A percentile compares a stretch with the other conserved stretches of the same genome.
Evolutionary conservation across 64 coral and sea anemone genomes (phyloP).

Genomic region (Orbicella faveolata): DNA sequence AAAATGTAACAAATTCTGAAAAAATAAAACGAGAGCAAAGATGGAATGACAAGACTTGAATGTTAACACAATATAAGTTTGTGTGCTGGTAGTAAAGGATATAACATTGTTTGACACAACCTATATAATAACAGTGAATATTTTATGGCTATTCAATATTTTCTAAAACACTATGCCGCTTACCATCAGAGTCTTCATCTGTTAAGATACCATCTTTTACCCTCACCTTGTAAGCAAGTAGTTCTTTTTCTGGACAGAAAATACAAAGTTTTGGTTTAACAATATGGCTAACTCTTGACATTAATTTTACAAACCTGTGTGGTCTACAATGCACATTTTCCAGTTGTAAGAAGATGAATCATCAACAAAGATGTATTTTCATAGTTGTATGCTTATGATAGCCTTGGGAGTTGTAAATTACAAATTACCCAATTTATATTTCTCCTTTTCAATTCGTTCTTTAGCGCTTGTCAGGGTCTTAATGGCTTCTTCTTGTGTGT

Average conservation of each 20-base stretch:
- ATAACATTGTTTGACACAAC: too few species aligned
- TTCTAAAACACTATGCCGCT: background rate
- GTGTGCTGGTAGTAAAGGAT: too few species aligned
- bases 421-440: constrained; percentile 41
- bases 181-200: constrained; percentile 38
- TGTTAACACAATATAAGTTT: too few species aligned
- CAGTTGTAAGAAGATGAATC: too few species aligned
- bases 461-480: constrained; percentile 51
- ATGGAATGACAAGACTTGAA: too few species aligned
- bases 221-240: constrained; percentile 57
- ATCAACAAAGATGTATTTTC: too few species aligned
- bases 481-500: constrained; percentile 66
- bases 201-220: constrained; percentile 11
- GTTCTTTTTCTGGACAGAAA: constrained; percentile 60
- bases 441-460: constrained; percentile 47
- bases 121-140: too few species aligned
- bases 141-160: background rate
- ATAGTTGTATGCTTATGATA: too few species aligned
- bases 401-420: too few species aligned
- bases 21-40: background rate
- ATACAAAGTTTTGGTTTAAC: background rate
- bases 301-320: too few species aligned
- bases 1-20: background rate
- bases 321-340: too few species aligned
- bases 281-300: too few species aligned